phyloP scores from a whole-genome alignment of 2,797 vertebrate genomes.

The Lagodon rhomboides region DNA sequence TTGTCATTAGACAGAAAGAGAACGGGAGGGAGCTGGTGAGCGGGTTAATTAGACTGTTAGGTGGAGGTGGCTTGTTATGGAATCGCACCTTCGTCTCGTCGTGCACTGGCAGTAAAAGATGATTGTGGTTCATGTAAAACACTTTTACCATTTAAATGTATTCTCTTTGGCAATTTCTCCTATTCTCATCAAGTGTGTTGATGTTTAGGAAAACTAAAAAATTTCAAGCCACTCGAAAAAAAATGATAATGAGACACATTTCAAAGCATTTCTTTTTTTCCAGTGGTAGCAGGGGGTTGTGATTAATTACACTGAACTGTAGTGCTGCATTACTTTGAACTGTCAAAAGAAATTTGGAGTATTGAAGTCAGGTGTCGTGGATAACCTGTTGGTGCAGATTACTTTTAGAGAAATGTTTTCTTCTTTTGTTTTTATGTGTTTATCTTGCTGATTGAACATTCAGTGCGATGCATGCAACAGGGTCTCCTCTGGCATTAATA shows the following conservation, averaged over 20 bases:
- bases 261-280: conserved; percentile 3
- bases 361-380: background rate
- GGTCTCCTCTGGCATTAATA: conserved; percentile 69
- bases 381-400: conserved; percentile 67
- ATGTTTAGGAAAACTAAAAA: background rate
- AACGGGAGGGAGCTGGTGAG: conserved; percentile 35
- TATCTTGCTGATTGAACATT: conserved; percentile 18
- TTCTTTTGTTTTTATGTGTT: background rate
- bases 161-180: background rate
- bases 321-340: background rate
- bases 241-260: conserved; percentile 1
- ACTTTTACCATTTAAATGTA: conserved; percentile 20
- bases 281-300: background rate
- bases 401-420: conserved; percentile 6
- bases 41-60: conserved; percentile 67
- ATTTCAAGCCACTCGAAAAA: conserved; percentile 9
- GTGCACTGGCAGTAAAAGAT: conserved; percentile 31
- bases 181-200: background rate
- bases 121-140: conserved; percentile 32
- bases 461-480: conserved; percentile 82
- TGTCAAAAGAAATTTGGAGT: background rate
- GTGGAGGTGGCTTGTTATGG: conserved; percentile 64
- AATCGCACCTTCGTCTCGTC: conserved; percentile 69
- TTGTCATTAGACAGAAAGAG: conserved; percentile 44
- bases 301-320: background rate